Conservation (phyloP, 1,140 invertebrate species). For the Goniozus legneri region DNA sequence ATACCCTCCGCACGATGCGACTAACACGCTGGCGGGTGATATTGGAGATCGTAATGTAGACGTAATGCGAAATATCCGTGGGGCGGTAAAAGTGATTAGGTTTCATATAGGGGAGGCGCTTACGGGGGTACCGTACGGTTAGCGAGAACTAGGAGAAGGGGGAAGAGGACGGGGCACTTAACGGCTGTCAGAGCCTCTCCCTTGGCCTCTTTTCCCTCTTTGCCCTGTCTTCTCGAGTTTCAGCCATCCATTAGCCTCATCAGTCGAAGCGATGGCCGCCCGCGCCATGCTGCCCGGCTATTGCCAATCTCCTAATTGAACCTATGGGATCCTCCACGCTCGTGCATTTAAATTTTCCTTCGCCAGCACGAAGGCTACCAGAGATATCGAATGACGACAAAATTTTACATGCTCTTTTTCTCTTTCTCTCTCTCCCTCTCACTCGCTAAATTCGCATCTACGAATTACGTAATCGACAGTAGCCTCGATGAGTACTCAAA, state of each 20-base stretch:
- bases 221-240: constrained; percentile 43
- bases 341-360: constrained; percentile 20
- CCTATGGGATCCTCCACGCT: constrained; percentile 23
- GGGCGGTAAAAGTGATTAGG: constrained; percentile 44
- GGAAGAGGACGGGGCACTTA: constrained; percentile 45
- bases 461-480: too few species aligned
- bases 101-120: constrained; percentile 37
- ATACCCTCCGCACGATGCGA: too few species aligned
- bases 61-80: constrained; percentile 40
- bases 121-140: neutral
- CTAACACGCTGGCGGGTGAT: too few species aligned
- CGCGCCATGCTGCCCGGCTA: constrained; percentile 23
- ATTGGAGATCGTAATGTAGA: constrained; percentile 34
- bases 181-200: constrained; percentile 46
- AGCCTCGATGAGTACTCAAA: too few species aligned
- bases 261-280: constrained; percentile 47
- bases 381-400: too few species aligned
- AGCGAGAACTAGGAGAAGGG: constrained; percentile 1
- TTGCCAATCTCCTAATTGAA: constrained; percentile 48
- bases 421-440: too few species aligned
- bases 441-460: too few species aligned
- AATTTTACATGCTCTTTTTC: too few species aligned
- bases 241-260: constrained; percentile 54
- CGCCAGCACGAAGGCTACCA: too few species aligned
- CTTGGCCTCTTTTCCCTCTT: constrained; percentile 38